A percentile compares a stretch with the other conserved stretches of the same genome.
Conservation (phyloP, 2,888 invertebrate species). For the Theretra japonica region DNA sequence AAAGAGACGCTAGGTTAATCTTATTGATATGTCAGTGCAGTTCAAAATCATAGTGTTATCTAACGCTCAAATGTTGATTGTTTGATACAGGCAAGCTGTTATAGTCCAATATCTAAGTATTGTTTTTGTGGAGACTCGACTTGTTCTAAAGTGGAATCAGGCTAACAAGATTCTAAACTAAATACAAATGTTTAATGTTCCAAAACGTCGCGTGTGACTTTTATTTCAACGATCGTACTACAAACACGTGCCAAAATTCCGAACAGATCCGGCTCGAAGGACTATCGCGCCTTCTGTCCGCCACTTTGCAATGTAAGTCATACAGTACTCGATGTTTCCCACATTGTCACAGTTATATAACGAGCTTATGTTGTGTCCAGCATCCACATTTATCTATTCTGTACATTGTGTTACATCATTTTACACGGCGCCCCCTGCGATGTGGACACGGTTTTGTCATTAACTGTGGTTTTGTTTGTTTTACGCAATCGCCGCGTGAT, state of each 20-base stretch:
- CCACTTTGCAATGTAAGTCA: slow-evolving; percentile 42
- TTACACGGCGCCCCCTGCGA: slow-evolving; percentile 39
- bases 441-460: slow-evolving; percentile 35
- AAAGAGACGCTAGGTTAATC: slow-evolving; percentile 4
- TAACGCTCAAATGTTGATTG: slow-evolving; percentile 1
- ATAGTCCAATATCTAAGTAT: too few relatives aligned
- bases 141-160: too few relatives aligned
- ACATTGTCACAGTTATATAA: slow-evolving; percentile 53
- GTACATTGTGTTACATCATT: slow-evolving; percentile 47
- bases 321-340: slow-evolving; percentile 51
- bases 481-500: slow-evolving; percentile 17
- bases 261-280: not conserved
- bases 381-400: slow-evolving; percentile 60
- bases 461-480: slow-evolving; percentile 23
- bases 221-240: too few relatives aligned
- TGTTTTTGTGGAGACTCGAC: too few relatives aligned
- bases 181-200: too few relatives aligned
- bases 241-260: not conserved
- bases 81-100: not conserved
- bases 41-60: slow-evolving; percentile 4
- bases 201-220: too few relatives aligned
- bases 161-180: too few relatives aligned
- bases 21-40: not conserved
- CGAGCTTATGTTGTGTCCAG: slow-evolving; percentile 46
- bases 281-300: slow-evolving; percentile 30